Evolutionary conservation across 2,888 invertebrate species (phyloP).

Genomic region (Nemurella pictetii): DNA sequence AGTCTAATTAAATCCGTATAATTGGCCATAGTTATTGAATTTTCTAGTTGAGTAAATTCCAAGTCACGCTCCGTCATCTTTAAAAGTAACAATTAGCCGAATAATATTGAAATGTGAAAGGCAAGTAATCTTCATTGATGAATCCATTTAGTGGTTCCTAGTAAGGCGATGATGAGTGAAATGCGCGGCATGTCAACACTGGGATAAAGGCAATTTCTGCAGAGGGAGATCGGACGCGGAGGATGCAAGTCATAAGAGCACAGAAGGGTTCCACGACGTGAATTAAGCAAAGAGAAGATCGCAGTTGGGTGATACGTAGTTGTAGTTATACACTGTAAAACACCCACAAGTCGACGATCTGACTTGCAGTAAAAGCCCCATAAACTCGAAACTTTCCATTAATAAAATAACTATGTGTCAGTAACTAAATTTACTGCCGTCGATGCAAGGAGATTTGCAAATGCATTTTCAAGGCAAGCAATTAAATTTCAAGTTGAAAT

Average conservation of each 20-base stretch:
- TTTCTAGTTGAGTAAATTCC: slow-evolving; percentile 24
- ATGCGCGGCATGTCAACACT: background rate
- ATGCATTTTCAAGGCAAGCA: too few relatives aligned
- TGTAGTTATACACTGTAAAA: too few relatives aligned
- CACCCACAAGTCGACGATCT: too few relatives aligned
- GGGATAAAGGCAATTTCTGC: background rate
- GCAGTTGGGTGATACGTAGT: background rate
- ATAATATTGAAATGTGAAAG: background rate
- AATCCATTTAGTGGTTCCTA: background rate
- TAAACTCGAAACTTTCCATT: background rate
- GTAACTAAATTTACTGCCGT: too few relatives aligned
- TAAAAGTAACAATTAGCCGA: slow-evolving; percentile 9
- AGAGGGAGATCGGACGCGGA: background rate
- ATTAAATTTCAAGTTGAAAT: too few relatives aligned
- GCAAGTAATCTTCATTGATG: slow-evolving; percentile 15
- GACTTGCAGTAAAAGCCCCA: background rate
- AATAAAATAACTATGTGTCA: too few relatives aligned
- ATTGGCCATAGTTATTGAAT: slow-evolving; percentile 27
- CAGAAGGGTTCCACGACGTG: background rate
- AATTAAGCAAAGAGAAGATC: too few relatives aligned
- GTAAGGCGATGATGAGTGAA: background rate
- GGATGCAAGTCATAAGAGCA: background rate
- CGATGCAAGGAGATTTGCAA: too few relatives aligned
- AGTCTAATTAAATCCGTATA: slow-evolving; percentile 22
- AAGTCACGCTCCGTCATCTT: slow-evolving; percentile 25